Evolutionary conservation across 2,113 vertebrate genomes (phyloP).

Genomic region (Hydrochoerus hydrochaeris): DNA sequence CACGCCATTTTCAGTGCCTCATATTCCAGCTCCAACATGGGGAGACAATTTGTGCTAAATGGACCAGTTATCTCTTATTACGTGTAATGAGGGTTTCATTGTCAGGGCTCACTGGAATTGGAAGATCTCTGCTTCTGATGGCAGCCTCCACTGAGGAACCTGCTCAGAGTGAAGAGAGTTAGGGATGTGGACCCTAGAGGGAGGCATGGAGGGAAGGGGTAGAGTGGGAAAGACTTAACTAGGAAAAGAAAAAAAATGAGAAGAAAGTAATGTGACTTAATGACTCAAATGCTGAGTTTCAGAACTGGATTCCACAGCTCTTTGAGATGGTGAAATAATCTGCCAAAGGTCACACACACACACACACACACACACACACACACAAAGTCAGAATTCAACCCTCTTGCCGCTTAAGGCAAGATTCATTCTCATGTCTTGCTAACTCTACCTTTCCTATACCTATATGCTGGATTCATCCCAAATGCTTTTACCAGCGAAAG

Average conservation of each 20-base stretch:
- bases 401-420: not conserved
- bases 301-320: not conserved
- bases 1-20: slow-evolving; percentile 3
- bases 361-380: no score
- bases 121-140: slow-evolving; percentile 42
- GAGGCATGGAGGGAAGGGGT: not conserved
- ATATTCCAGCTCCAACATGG: slow-evolving; percentile 3
- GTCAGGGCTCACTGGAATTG: slow-evolving; percentile 55
- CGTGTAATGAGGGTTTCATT: slow-evolving; percentile 67
- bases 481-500: not conserved
- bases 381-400: not conserved
- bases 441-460: not conserved
- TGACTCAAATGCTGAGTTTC: not conserved
- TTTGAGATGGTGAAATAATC: not conserved
- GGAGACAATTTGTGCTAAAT: slow-evolving; percentile 68
- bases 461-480: no score
- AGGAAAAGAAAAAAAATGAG: not conserved
- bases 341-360: not conserved
- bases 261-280: not conserved
- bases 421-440: fast-evolving
- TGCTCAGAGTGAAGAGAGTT: not conserved
- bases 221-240: not conserved
- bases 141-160: slow-evolving; percentile 13
- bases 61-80: slow-evolving; percentile 71
- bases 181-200: not conserved